Conservation (phyloP, 2,797 vertebrate species). For the Pachyuromys duprasi region DNA sequence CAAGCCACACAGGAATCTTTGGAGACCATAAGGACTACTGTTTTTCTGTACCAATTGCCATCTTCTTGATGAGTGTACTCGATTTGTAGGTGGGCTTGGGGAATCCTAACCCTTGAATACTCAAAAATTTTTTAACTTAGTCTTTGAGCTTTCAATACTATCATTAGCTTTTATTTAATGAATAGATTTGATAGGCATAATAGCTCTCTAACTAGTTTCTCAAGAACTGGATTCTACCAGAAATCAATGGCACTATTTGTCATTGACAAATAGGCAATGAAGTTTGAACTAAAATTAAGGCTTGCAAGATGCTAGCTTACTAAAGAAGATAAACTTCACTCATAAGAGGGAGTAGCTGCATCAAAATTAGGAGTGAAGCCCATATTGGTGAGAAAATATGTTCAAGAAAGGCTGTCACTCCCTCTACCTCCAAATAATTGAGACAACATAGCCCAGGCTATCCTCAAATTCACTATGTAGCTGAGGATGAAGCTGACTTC, state of each 20-base stretch:
- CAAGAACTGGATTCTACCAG: not conserved
- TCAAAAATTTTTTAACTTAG: not conserved
- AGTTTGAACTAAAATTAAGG: not conserved
- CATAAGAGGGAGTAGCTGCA: not conserved
- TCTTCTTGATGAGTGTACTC: not conserved
- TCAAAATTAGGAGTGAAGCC: not conserved
- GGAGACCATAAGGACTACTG: not conserved
- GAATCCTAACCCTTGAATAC: not conserved
- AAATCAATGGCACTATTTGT: conserved; percentile 14
- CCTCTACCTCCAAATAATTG: not conserved
- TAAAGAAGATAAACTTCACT: not conserved
- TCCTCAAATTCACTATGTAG: not conserved
- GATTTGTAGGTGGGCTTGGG: not conserved
- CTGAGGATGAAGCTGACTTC: not conserved
- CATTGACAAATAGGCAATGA: not conserved
- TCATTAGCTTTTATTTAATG: not conserved
- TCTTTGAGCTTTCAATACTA: not conserved
- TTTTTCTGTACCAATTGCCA: not conserved
- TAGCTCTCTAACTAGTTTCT: not conserved
- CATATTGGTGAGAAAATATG: not conserved
- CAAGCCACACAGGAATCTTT: not conserved
- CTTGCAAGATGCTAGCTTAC: not conserved
- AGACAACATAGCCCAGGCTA: not conserved
- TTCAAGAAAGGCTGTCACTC: not conserved
- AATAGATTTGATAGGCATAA: not conserved